These are phyloP conservation scores for Drosophila lacteicornis DNA, from an alignment of 1,140 invertebrate genomes.

Conservation along the genomic window DNA sequence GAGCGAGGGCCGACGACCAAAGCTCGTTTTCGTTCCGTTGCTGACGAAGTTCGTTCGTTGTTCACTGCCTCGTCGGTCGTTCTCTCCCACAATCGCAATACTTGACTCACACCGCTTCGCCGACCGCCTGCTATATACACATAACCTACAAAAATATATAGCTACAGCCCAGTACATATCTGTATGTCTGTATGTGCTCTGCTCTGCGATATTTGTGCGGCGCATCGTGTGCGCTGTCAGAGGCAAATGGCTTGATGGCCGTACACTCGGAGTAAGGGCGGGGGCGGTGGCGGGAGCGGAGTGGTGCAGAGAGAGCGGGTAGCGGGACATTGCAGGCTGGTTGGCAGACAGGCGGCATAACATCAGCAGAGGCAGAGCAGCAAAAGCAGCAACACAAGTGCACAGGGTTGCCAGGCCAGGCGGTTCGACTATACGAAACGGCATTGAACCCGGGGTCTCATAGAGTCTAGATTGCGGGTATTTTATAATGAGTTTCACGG, in stretches of 20 bases:
- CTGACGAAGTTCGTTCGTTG: constrained; percentile 40
- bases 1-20: constrained; percentile 30
- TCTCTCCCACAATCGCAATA: constrained; percentile 77
- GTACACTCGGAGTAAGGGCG: constrained; percentile 26
- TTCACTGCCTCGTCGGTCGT: constrained; percentile 45
- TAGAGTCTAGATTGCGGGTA: constrained; percentile 11
- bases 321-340: constrained; percentile 51
- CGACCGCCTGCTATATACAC: constrained; percentile 79
- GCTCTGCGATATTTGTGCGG: constrained; percentile 76
- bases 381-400: constrained; percentile 62
- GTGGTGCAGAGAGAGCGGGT: constrained; percentile 33
- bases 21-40: constrained; percentile 59
- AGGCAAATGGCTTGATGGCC: constrained; percentile 66
- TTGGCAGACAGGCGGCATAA: constrained; percentile 78
- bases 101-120: constrained; percentile 70
- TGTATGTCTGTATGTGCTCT: constrained; percentile 57
- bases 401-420: constrained; percentile 58
- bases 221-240: constrained; percentile 78
- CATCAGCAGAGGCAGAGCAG: constrained; percentile 70
- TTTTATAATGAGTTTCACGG: neutral
- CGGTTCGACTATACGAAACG: constrained; percentile 28
- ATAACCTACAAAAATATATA: constrained; percentile 85
- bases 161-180: constrained; percentile 60
- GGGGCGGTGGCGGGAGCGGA: constrained; percentile 12
- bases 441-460: constrained; percentile 54